These are phyloP conservation scores for Nibea albiflora DNA, from an alignment of 2,113 vertebrate genomes.

Conservation along the genomic window DNA sequence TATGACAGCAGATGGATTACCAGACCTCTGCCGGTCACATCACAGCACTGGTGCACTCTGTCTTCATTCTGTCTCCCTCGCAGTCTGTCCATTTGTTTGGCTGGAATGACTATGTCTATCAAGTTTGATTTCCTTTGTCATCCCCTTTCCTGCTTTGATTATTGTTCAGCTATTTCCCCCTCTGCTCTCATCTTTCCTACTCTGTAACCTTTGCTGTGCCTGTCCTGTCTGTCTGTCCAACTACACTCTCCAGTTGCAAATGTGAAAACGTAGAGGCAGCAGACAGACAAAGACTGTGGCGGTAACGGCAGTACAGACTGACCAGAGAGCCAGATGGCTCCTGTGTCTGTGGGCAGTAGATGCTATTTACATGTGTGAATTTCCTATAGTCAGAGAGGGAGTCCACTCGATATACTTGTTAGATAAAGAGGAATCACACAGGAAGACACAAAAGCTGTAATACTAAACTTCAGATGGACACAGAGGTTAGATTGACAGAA, in stretches of 20 bases:
- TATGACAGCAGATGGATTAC: constrained; percentile 37
- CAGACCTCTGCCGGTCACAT: constrained; percentile 40
- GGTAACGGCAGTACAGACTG: constrained; percentile 1
- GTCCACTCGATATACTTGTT: neutral
- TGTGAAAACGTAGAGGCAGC: constrained; percentile 27
- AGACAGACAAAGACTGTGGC: neutral
- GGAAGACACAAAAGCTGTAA: constrained; percentile 8
- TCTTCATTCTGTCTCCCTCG: constrained; percentile 40
- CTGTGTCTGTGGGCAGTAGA: constrained; percentile 44
- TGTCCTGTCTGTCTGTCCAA: neutral
- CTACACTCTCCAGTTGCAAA: neutral
- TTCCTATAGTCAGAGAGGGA: constrained; percentile 14
- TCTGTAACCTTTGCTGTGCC: neutral
- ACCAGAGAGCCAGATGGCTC: constrained; percentile 44
- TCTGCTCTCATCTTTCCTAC: neutral
- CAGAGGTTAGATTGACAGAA: neutral
- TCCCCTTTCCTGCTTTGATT: neutral
- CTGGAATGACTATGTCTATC: constrained; percentile 3
- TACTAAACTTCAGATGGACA: constrained; percentile 1
- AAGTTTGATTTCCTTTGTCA: neutral
- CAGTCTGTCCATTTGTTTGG: neutral
- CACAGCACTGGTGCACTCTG: constrained; percentile 25
- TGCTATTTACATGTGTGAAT: constrained; percentile 40
- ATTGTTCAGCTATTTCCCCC: neutral
- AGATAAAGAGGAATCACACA: constrained; percentile 9